Evolutionary conservation across 2,888 invertebrate genomes (phyloP), one percentile per base, ranked within the genome.

Genomic region (Spisula subtruncata): DNA sequence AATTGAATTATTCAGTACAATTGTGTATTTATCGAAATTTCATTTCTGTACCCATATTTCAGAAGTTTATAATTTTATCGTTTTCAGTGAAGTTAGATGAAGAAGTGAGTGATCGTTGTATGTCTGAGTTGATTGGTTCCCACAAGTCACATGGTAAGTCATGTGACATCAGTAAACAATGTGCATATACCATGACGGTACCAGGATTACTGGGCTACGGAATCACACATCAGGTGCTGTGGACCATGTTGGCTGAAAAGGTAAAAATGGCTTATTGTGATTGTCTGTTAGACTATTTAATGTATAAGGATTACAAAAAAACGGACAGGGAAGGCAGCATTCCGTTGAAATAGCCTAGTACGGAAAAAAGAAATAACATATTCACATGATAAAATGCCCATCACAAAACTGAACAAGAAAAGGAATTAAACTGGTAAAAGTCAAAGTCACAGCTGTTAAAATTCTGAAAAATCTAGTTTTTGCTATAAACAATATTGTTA

Each of bases 151-250:
- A 89, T 79, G 93, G 87, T 1, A 83, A 75, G 51, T 88, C 84
- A 16, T 96, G 96, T 93, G 89, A 89, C 56, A 93, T 95, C 35
- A 92, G 94, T 79, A 89, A 90, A 5, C 56, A 89, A n/a, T 95
- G 95, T 93, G 86, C 90, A 6, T 51, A 92, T 29, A 89, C 91
- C 0, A 95, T 96, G 95, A 95, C 95, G 10, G 87, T 83, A 4
- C 93, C 93, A 32, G 95, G 95, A 1, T 83, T 95, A 29, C 93
- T 94, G 0, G 94, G 94, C 6, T 96, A 96, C 86, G 93, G 95
- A 75, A 94, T 95, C 79, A 96, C 95, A 18, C 95, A 96, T 84
- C 96, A 96, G 92, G 51, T 96, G 4, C 85, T 96, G 32, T 95
- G 95, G 95, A 93, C 95, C 0, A 94, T 94, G 89, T 56, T 96